Percentiles rank a stretch among this genome's conserved stretches.
Evolutionary conservation across 2,797 vertebrate species (phyloP).

Genomic region (Ibycter americanus): DNA sequence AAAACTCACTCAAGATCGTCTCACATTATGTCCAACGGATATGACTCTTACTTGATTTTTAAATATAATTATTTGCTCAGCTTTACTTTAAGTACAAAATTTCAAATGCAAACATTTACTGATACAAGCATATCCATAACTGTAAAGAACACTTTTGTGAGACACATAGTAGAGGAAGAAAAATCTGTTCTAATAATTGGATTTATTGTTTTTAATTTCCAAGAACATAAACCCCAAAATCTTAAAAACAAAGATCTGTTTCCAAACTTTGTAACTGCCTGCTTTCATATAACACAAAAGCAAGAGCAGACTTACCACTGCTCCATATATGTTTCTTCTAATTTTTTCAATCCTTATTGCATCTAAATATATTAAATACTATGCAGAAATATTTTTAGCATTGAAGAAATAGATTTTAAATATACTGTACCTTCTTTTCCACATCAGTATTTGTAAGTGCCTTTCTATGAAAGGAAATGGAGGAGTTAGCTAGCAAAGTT

Average conservation of each 20-base stretch:
- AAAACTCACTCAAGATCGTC: background rate
- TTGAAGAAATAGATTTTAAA: background rate
- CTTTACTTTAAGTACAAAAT: background rate
- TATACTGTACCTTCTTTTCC: constrained; percentile 12
- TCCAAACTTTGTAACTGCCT: background rate
- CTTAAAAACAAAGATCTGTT: background rate
- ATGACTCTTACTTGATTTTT: background rate
- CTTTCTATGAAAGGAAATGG: constrained; percentile 30
- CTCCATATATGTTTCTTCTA: background rate
- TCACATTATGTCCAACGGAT: fast-evolving
- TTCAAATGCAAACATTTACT: background rate
- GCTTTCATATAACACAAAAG: background rate
- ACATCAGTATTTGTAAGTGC: background rate
- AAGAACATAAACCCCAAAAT: background rate
- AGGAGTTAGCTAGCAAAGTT: background rate
- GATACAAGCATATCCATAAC: background rate
- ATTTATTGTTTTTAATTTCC: background rate
- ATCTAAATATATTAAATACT: background rate
- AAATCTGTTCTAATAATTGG: background rate
- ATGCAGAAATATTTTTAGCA: background rate
- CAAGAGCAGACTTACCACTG: background rate
- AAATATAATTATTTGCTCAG: background rate
- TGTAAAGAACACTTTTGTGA: background rate
- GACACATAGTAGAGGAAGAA: background rate
- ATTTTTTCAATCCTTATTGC: background rate